These are phyloP conservation scores for Coelogynopora nodosa DNA, from an alignment of 2,888 invertebrate genomes.

Conservation along the genomic window DNA sequence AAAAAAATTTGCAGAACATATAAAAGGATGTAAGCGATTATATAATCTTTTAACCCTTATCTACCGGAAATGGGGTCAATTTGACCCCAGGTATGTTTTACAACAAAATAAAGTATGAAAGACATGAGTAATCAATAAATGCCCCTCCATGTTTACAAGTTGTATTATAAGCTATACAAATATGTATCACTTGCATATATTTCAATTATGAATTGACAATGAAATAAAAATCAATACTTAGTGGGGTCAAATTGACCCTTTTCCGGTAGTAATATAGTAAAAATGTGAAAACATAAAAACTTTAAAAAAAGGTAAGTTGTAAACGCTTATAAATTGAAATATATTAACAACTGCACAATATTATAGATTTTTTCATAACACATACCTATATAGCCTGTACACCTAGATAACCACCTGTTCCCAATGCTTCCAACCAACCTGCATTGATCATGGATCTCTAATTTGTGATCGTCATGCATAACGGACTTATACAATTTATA, in stretches of 20 bases:
- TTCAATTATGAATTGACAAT: not conserved
- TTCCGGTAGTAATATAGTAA: constrained; percentile 17
- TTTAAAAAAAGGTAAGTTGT: not conserved
- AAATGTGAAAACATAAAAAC: constrained; percentile 19
- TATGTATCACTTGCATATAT: constrained; percentile 16
- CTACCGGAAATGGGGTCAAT: constrained; percentile 8
- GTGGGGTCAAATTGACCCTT: constrained; percentile 12
- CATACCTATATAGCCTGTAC: not conserved
- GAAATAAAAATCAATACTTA: not conserved
- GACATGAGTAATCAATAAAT: not conserved
- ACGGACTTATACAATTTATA: too few species aligned
- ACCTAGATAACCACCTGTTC: constrained; percentile 15
- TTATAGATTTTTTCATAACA: too few species aligned
- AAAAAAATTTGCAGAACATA: too few species aligned
- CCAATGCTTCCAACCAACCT: constrained; percentile 36
- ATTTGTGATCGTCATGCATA: constrained; percentile 20
- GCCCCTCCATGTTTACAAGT: not conserved
- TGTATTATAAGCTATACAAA: constrained; percentile 4
- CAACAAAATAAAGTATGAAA: constrained; percentile 15
- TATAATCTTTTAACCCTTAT: too few species aligned
- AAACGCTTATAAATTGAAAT: too few species aligned
- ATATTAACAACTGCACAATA: too few species aligned
- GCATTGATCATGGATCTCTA: constrained; percentile 30
- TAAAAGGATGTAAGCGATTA: too few species aligned
- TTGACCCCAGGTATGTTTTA: not conserved